Base-by-base conservation (phyloP, 1,140 invertebrate species). In the Drosophila seguyi region DNA sequence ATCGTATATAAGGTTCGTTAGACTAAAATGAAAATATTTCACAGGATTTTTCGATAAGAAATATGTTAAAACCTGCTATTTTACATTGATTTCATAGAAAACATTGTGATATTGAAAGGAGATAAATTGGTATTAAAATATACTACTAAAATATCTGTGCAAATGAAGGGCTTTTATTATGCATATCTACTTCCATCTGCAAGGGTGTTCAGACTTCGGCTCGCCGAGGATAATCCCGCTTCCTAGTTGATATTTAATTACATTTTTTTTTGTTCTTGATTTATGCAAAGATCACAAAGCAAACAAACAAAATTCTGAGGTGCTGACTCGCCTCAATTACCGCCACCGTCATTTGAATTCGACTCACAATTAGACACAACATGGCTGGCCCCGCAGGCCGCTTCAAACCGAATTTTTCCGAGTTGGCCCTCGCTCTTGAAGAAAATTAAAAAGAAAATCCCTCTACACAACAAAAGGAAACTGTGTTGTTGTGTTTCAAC, bases 201-300 rank as follows among this genome's bases (percentile, higher is more conserved):
- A 71, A 78, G 75, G 22, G 75, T 71, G 29, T 72, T 53, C 0
- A 6, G 13, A 36, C 44, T 60, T 78, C 75, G 75, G 65, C 27
- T 42, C 3, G n/a, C 34, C 75, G 74, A 47, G 7, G 13, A 41
- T 56, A 27, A 41, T 11, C 20, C 27, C 31, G 22, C 58, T 82
- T 80, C 63, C 34, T 62, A 36, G 77, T 45, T 48, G 38, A 45
- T 50, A 76, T 45, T 61, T 77, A 57, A 69, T 57, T 53, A 55
- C 18, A 50, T 58, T 48, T 48, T 76, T 59, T 66, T 7, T 48
- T 71, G 78, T 57, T 48, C 52, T 76, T 73, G 45, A 77, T 77
- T 75, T 71, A 72, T 84, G 77, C 73, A 86, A 90, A 84, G 84
- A 84, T 90, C 77, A 84, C 85, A 88, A 88, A 90, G 85, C 81